Evolutionary conservation across 1,140 invertebrate genomes (phyloP).

Genomic region (Drosophila ohnishii): DNA sequence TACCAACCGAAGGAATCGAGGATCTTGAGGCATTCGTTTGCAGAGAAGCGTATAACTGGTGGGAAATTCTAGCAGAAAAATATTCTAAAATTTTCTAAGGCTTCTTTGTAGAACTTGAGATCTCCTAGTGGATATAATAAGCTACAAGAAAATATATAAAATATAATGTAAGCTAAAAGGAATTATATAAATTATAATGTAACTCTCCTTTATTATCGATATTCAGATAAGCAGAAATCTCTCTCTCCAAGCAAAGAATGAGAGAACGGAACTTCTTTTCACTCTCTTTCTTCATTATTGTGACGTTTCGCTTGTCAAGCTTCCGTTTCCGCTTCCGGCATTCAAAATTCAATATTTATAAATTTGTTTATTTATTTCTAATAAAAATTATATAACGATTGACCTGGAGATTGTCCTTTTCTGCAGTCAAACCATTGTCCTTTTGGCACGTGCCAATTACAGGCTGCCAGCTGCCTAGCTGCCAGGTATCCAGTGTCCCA

Average conservation of each 20-base stretch:
- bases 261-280: too few species aligned
- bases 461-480: background rate
- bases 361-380: background rate
- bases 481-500: conserved; percentile 7
- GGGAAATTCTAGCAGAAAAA: background rate
- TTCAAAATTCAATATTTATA: background rate
- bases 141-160: background rate
- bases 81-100: too few species aligned
- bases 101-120: background rate
- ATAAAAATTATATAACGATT: background rate
- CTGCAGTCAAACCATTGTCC: conserved; percentile 10
- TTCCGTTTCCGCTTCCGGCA: background rate
- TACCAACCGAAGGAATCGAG: background rate
- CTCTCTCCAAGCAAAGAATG: too few species aligned
- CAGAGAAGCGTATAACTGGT: too few species aligned
- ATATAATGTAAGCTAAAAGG: background rate
- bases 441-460: conserved; percentile 44
- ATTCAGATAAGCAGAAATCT: background rate
- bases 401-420: too few species aligned
- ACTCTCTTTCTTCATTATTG: background rate
- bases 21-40: background rate
- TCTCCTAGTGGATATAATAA: background rate
- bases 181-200: background rate
- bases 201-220: background rate
- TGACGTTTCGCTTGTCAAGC: background rate